Evolutionary conservation across 1,140 invertebrate genomes (phyloP), one percentile per base, ranked within the genome.

Genomic region (Zaprionus kolodkinae): DNA sequence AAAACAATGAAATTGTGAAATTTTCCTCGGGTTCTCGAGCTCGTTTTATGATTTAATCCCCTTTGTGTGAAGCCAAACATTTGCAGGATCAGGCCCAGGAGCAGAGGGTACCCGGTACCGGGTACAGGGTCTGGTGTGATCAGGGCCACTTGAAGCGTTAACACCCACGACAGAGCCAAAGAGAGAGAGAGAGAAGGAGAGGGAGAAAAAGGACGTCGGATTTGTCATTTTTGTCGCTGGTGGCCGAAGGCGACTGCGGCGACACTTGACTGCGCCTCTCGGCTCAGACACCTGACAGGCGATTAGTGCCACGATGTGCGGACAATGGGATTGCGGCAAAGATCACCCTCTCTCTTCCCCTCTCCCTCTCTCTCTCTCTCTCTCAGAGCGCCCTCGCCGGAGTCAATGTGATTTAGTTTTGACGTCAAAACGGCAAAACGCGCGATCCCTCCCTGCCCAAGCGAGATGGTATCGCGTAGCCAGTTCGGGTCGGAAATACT

Each of bases 1-100:
- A 87, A 87, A 83, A 87, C 79, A 87, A 87, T 87, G 84, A 87
- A 78, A 87, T 78, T 86, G 72, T 75, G 72, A 40, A 81, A 76
- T 78, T 72, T 61, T 17, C 15, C 13, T 36, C 48, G 72, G 61
- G 67, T 78, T 72, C 67, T 73, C 66, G 54, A 79, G 72, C 79
- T 65, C 54, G 55, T 78, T 85, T 85, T 86, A 86, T 75, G 82
- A 70, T 81, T 78, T 87, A 87, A 88, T 88, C 84, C 73, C 67
- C 67, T 79, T 87, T 83, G 79, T 79, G 84, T 77, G 84, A 87
- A 77, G 80, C 67, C 66, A 87, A 83, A 88, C 84, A 87, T 87
- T 82, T 67, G 67, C 76, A 50, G 77, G 81, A 76, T 73, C 74
- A 68, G 45, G 21, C 52, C 35, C n/a, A n/a, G n/a, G 59, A 15